Evolutionary conservation across 2,113 vertebrate genomes (phyloP).

Genomic region (Aleadryas rufinucha): DNA sequence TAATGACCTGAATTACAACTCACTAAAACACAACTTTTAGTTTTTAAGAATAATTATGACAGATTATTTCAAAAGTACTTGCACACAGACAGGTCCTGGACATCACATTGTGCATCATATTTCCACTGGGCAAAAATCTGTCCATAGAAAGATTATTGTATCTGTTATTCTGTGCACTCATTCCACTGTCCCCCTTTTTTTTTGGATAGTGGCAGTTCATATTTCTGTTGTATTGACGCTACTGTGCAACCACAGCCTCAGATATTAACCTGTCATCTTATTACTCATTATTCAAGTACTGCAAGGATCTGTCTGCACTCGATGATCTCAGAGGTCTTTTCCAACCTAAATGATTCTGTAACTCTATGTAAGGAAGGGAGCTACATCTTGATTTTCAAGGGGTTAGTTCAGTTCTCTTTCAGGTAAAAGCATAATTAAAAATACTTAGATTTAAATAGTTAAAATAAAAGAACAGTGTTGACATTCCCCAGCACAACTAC

Average conservation of each 20-base stretch:
- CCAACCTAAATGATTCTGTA: background rate
- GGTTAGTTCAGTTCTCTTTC: background rate
- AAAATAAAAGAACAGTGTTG: background rate
- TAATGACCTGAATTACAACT: background rate
- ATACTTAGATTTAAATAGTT: background rate
- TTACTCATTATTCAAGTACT: background rate
- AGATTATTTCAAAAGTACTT: background rate
- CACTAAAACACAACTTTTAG: background rate
- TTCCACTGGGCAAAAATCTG: background rate
- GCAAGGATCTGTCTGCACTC: background rate
- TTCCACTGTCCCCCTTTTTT: background rate
- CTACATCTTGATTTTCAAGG: background rate
- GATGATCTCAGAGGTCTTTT: background rate
- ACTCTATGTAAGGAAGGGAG: background rate
- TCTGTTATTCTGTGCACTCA: background rate
- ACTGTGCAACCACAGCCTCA: background rate
- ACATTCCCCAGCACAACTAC: background rate
- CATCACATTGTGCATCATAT: background rate
- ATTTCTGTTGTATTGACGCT: background rate
- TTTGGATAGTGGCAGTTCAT: background rate
- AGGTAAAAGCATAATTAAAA: background rate
- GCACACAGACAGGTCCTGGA: background rate
- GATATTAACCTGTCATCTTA: background rate
- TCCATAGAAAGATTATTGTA: background rate
- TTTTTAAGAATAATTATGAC: background rate